Conservation (phyloP, 2,797 vertebrate species). For the Morelia viridis region DNA sequence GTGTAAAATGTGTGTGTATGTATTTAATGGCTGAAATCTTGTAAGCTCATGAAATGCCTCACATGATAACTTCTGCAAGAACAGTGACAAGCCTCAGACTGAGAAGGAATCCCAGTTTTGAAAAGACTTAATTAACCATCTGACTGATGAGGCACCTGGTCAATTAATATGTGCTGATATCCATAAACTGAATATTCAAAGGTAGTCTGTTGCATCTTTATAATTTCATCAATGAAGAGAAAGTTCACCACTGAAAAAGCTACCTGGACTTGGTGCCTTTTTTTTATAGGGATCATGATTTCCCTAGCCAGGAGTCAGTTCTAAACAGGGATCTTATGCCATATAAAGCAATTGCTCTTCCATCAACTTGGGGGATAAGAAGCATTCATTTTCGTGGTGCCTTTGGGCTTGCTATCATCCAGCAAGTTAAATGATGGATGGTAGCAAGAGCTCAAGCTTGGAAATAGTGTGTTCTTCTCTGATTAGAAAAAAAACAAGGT, state of each 20-base stretch:
- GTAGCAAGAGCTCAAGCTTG: slow-evolving; percentile 40
- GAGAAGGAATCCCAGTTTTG: background rate
- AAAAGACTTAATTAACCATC: background rate
- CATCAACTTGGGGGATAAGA: background rate
- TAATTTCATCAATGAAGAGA: background rate
- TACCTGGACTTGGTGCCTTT: background rate
- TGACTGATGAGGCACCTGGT: background rate
- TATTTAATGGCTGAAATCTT: background rate
- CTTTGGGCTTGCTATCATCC: slow-evolving; percentile 1
- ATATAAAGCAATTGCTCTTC: slow-evolving; percentile 14
- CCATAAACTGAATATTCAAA: background rate
- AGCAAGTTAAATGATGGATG: slow-evolving; percentile 44
- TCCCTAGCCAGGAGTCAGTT: background rate
- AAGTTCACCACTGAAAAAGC: background rate
- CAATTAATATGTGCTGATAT: background rate
- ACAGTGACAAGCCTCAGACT: background rate
- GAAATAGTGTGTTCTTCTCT: slow-evolving; percentile 23
- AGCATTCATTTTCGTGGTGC: slow-evolving; percentile 16
- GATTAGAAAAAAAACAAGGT: slow-evolving; percentile 35
- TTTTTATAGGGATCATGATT: background rate
- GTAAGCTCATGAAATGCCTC: background rate
- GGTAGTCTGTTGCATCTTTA: background rate
- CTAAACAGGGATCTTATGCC: slow-evolving; percentile 1
- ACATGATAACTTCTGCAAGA: background rate
- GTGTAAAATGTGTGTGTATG: background rate